Conservation (phyloP, 1,140 invertebrate species). For the Drosophila ficusphila region DNA sequence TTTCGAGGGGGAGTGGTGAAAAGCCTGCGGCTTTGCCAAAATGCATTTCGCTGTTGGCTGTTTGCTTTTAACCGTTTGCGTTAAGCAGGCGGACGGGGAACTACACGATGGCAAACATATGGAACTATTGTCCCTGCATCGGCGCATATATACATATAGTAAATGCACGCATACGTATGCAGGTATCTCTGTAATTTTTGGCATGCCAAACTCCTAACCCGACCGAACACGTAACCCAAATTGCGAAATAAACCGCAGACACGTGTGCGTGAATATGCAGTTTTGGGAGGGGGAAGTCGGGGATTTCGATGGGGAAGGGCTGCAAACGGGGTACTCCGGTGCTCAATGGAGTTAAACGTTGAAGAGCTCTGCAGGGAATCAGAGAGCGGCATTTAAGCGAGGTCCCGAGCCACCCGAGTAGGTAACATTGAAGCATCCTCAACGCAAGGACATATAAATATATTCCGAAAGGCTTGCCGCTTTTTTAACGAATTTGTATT, state of each 20-base stretch:
- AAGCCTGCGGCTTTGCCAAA: constrained; percentile 55
- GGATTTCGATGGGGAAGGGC: neutral
- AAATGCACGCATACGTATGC: constrained; percentile 6
- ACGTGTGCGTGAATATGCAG: constrained; percentile 22
- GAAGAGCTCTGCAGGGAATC: constrained; percentile 14
- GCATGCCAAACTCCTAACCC: constrained; percentile 50
- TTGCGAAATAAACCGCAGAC: constrained; percentile 74
- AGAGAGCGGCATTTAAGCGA: neutral
- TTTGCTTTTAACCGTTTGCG: constrained; percentile 69
- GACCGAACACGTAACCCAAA: constrained; percentile 73
- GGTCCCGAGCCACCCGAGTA: neutral
- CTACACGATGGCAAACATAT: constrained; percentile 42
- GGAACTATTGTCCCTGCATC: constrained; percentile 34
- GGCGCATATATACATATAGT: neutral
- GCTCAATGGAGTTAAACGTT: constrained; percentile 64
- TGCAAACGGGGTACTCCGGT: constrained; percentile 11
- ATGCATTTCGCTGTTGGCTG: constrained; percentile 72
- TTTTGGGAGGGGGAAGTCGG: neutral
- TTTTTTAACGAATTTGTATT: neutral
- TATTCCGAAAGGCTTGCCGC: no score
- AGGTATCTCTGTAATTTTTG: constrained; percentile 55
- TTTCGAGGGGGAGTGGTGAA: neutral
- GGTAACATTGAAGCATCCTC: neutral
- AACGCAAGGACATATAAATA: constrained; percentile 8
- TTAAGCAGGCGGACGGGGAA: constrained; percentile 39